phyloP scores from a whole-genome alignment of 2,888 invertebrate species.

The Eueremaeus valkanovi region DNA sequence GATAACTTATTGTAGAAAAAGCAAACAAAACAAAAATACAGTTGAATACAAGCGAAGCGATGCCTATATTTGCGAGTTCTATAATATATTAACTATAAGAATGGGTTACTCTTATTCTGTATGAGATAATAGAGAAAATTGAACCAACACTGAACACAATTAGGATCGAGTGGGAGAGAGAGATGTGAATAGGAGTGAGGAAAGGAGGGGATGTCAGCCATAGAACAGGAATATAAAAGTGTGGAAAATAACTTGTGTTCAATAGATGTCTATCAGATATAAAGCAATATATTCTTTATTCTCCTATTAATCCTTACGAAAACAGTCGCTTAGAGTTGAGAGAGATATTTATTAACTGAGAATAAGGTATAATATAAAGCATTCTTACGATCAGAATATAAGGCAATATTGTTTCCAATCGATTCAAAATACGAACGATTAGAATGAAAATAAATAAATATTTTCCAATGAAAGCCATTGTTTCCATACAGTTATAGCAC shows the following conservation, averaged over 20 bases:
- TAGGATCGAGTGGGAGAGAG: not conserved
- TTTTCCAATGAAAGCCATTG: too few relatives aligned
- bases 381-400: too few relatives aligned
- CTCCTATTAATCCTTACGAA: too few relatives aligned
- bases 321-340: too few relatives aligned
- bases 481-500: too few relatives aligned
- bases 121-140: conserved; percentile 2
- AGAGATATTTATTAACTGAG: too few relatives aligned
- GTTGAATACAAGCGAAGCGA: not conserved
- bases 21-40: not conserved
- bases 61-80: not conserved
- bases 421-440: too few relatives aligned
- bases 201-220: too few relatives aligned
- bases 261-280: not conserved
- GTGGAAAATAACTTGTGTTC: not conserved
- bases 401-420: too few relatives aligned
- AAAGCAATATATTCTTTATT: not conserved
- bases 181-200: too few relatives aligned
- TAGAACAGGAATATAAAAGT: not conserved
- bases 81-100: not conserved
- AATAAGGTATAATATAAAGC: too few relatives aligned
- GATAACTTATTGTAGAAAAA: not conserved
- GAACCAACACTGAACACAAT: not conserved
- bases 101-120: not conserved
- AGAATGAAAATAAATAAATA: too few relatives aligned